Percentiles rank a stretch among this genome's conserved stretches.
Conservation (phyloP, 2,113 vertebrate genomes). For the Cariama cristata region DNA sequence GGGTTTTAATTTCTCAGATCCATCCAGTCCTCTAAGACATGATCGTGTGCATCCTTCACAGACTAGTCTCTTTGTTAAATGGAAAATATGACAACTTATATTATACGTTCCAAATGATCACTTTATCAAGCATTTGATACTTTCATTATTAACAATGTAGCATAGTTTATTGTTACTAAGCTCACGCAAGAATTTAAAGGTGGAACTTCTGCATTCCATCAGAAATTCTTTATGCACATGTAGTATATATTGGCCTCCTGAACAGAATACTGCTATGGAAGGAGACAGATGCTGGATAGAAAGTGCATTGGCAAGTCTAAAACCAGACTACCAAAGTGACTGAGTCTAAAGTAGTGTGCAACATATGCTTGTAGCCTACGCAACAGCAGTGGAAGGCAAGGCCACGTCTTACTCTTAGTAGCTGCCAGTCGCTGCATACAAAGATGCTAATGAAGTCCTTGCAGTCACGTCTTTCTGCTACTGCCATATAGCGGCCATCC, state of each 20-base stretch:
- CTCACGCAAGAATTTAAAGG: background rate
- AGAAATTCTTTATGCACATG: background rate
- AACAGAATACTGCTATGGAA: background rate
- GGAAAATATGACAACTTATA: background rate
- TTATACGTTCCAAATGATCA: background rate
- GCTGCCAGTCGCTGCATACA: constrained; percentile 95
- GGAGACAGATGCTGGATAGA: background rate
- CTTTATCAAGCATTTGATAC: background rate
- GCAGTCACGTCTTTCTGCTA: constrained; percentile 94
- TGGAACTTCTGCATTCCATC: background rate
- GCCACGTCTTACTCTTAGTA: constrained; percentile 85
- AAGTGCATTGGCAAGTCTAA: background rate
- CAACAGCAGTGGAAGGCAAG: background rate
- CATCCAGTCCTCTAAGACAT: rapidly evolving
- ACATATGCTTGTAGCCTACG: rapidly evolving
- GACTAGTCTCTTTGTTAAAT: background rate
- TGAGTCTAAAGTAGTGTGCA: rapidly evolving
- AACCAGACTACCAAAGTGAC: background rate
- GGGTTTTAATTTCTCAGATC: background rate
- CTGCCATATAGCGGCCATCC: constrained; percentile 91
- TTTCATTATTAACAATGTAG: background rate
- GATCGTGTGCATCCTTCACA: background rate
- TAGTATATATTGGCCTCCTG: background rate
- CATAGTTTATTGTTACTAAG: background rate
- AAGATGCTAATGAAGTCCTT: constrained; percentile 94